Evolutionary conservation across 2,888 invertebrate species (phyloP).

Genomic region (Protonemura montana): DNA sequence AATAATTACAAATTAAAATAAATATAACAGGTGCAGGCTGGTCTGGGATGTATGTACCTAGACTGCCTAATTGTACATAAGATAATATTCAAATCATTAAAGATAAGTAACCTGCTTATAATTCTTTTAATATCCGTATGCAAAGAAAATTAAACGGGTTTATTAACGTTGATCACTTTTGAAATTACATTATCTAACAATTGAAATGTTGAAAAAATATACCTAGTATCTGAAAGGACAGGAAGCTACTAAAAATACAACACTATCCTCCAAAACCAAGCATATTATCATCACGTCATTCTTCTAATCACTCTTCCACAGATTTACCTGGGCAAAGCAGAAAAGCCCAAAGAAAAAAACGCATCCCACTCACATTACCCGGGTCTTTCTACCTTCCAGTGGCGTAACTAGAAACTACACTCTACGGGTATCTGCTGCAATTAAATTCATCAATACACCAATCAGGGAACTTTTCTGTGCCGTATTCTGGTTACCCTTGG

Average conservation of each 20-base stretch:
- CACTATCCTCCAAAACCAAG: constrained; percentile 4
- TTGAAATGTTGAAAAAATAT: neutral
- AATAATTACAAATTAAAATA: neutral
- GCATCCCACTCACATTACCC: neutral
- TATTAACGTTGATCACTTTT: neutral
- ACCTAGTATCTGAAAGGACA: neutral
- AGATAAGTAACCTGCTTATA: neutral
- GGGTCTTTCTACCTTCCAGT: neutral
- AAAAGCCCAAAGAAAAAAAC: neutral
- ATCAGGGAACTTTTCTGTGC: too few species aligned
- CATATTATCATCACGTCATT: neutral
- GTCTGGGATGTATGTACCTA: neutral
- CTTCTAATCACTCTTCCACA: neutral
- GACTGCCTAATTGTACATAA: neutral
- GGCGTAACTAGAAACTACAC: neutral
- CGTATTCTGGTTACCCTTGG: too few species aligned
- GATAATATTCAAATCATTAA: neutral
- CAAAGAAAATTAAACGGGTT: neutral
- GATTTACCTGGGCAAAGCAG: neutral
- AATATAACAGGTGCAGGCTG: neutral
- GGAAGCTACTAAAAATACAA: neutral
- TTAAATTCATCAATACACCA: too few species aligned
- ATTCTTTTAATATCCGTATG: neutral
- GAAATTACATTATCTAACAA: neutral
- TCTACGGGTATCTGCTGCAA: too few species aligned